phyloP scores from a whole-genome alignment of 1,140 invertebrate genomes.

The Caerostris extrusa region DNA sequence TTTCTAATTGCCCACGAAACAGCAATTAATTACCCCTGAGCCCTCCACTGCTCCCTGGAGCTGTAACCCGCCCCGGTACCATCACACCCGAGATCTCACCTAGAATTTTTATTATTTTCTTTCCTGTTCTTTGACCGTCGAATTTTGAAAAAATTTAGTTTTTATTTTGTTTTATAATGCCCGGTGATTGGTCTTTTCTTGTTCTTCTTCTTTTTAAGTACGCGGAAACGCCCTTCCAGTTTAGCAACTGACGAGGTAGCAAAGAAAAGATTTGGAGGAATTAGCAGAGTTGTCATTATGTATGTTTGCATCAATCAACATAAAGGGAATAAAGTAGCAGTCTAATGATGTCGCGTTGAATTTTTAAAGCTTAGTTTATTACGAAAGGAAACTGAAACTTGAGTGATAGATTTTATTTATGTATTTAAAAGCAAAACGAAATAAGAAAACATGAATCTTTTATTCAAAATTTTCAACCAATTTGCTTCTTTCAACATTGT shows the following conservation, averaged over 20 bases:
- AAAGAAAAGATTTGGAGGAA: not conserved
- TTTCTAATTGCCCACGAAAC: constrained; percentile 53
- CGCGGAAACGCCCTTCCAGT: not conserved
- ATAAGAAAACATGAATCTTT: too few species aligned
- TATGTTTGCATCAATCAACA: not conserved
- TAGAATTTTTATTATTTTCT: not conserved
- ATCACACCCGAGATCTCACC: not conserved
- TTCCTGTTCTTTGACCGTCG: not conserved
- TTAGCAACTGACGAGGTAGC: not conserved
- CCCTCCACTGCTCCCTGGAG: constrained; percentile 2
- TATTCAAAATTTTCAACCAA: too few species aligned
- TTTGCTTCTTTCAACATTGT: too few species aligned
- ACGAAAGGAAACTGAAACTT: too few species aligned
- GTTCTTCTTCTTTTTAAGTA: not conserved
- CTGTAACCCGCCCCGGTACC: not conserved
- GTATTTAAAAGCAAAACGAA: too few species aligned
- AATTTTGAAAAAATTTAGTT: not conserved
- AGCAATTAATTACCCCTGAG: constrained; percentile 30
- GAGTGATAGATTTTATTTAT: too few species aligned
- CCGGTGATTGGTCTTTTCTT: not conserved
- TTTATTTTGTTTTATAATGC: not conserved
- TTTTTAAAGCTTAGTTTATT: too few species aligned
- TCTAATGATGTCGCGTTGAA: too few species aligned
- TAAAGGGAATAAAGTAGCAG: too few species aligned
- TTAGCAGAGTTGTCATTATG: not conserved